These are phyloP conservation scores for Myrmecobius fasciatus DNA, from an alignment of 2,113 vertebrate species.

Conservation along the genomic window DNA sequence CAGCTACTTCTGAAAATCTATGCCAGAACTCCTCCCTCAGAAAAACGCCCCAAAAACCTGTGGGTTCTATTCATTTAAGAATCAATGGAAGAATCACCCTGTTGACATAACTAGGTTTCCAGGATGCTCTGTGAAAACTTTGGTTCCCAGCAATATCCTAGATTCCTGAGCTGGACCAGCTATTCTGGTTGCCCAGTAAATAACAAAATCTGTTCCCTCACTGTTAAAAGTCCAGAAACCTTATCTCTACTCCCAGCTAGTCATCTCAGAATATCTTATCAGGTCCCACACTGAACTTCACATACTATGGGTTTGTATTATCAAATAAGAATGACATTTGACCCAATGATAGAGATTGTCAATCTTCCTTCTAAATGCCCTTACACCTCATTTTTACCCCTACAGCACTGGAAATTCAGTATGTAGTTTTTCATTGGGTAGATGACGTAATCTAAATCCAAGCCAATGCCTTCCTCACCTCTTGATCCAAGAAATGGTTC, in stretches of 20 bases:
- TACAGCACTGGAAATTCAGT: rapidly evolving
- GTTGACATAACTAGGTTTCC: not conserved
- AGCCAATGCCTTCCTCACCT: not conserved
- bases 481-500: rapidly evolving
- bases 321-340: not conserved
- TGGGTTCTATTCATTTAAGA: not conserved
- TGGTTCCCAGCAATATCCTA: not conserved
- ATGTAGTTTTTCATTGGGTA: not conserved
- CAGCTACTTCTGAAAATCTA: not conserved
- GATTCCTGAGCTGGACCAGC: not conserved
- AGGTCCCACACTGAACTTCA: not conserved
- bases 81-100: not conserved
- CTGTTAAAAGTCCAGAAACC: not conserved
- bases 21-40: not conserved
- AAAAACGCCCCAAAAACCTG: not conserved
- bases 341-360: not conserved
- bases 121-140: not conserved
- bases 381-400: not conserved
- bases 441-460: too few species aligned
- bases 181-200: not conserved
- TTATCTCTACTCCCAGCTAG: not conserved
- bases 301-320: not conserved
- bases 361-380: not conserved
- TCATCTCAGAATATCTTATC: not conserved
- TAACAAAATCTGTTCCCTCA: not conserved